Base-by-base conservation (phyloP, 1,140 invertebrate species). In the Drosophila bocki region DNA sequence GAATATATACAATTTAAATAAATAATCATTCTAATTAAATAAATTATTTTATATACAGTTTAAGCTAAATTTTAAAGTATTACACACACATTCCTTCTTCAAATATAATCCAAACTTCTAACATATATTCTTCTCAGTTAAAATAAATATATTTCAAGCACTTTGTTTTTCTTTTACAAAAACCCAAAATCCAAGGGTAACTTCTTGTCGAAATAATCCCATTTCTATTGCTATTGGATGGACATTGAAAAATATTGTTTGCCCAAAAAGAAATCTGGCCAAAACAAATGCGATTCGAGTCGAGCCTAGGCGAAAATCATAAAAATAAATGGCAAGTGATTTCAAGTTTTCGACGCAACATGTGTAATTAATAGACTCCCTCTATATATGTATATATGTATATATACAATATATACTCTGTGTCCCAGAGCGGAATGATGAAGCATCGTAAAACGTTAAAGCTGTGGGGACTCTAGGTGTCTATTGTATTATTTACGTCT, bases 301-400 rank as follows among this genome's bases (percentile, higher is more conserved):
- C 17, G 13, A 41, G 37, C 29, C 29, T 33, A 50, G 58, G 48
- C 33, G 45, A 72, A 64, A 59, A 68, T 47, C 78, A 72, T 88
- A 88, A 88, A 88, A 88, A 78, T 78, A 88, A 88, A 88, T 90
- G 64, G 84, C 79, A 71, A 80, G 53, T 75, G 69, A 90, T 84
- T 90, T 81, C 50, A 84, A 78, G 72, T 69, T 81, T 80, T 60
- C 37, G 68, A 64, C 59, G 85, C 81, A 90, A 88, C 84, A 88
- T 84, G 65, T 88, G 84, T 90, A 88, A 88, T 88, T 88, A 88
- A 88, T 88, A 88, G 84, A 90, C 84, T 90, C 26, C 11, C 47
- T 29, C 8, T 7, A n/a, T n/a, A 26, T 56, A 33, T 33, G n/a
- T 9, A n/a, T n/a, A 17, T 32, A 32, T 50, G 7, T n/a, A 17